These are phyloP conservation scores for Lagorchestes hirsutus DNA, from an alignment of 2,797 vertebrate species.

Conservation along the genomic window DNA sequence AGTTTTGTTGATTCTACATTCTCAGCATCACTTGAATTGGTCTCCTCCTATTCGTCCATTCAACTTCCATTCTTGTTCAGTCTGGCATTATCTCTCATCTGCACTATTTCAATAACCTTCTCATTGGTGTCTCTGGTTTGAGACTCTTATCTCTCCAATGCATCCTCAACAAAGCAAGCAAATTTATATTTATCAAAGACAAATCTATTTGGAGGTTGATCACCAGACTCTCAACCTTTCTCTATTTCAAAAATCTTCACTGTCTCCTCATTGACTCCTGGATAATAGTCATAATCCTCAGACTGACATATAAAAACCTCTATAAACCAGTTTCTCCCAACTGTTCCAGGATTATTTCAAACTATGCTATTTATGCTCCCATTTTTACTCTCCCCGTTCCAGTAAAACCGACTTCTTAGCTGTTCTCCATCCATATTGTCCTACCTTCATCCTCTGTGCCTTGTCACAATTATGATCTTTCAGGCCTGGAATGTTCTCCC, in stretches of 20 bases:
- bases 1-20: neutral
- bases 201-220: neutral
- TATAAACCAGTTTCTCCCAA: neutral
- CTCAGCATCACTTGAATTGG: neutral
- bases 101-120: neutral
- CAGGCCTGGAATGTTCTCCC: neutral
- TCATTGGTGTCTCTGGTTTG: neutral
- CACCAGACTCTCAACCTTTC: neutral
- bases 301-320: neutral
- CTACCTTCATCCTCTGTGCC: neutral
- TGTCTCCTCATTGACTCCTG: neutral
- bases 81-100: neutral
- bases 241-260: neutral
- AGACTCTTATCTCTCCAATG: neutral
- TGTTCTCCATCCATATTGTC: neutral
- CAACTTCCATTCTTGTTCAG: neutral
- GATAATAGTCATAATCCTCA: neutral
- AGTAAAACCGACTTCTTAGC: neutral
- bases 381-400: neutral
- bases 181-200: constrained; percentile 10
- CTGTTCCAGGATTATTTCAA: neutral
- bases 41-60: neutral
- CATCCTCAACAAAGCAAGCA: neutral
- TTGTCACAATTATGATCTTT: neutral
- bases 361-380: neutral